Evolutionary conservation across 2,113 vertebrate species (phyloP).

Genomic region (Ramphastos sulfuratus): DNA sequence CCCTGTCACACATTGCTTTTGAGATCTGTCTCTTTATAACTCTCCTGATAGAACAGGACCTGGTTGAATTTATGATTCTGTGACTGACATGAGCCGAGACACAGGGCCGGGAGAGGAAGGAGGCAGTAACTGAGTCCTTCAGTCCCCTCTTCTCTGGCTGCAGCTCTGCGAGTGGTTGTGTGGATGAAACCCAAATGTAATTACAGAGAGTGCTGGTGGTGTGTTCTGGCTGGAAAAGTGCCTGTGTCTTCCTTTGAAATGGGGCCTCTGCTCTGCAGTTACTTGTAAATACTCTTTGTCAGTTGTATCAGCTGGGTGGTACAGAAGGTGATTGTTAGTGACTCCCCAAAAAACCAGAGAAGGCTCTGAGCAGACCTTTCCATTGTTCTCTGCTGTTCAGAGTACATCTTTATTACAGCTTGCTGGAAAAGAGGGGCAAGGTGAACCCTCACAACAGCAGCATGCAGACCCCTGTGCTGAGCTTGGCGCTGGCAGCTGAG

Average conservation of each 20-base stretch:
- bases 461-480: neutral
- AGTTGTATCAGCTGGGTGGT: neutral
- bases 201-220: neutral
- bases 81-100: neutral
- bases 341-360: conserved; percentile 13
- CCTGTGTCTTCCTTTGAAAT: neutral
- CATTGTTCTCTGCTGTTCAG: neutral
- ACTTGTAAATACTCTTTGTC: neutral
- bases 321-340: neutral
- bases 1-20: too few relatives aligned
- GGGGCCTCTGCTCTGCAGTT: neutral
- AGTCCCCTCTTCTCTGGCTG: neutral
- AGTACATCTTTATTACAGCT: neutral
- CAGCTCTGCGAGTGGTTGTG: fast-evolving
- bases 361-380: neutral
- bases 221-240: neutral
- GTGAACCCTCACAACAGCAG: neutral
- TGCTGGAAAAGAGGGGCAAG: neutral
- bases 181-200: neutral
- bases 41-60: too few relatives aligned
- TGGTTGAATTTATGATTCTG: too few relatives aligned
- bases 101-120: neutral
- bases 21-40: too few relatives aligned
- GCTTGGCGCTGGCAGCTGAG: neutral
- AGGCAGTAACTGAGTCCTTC: neutral